Percentiles rank a stretch among this genome's conserved stretches.
Conservation (phyloP, 2,888 invertebrate genomes). For the Carabus problematicus region DNA sequence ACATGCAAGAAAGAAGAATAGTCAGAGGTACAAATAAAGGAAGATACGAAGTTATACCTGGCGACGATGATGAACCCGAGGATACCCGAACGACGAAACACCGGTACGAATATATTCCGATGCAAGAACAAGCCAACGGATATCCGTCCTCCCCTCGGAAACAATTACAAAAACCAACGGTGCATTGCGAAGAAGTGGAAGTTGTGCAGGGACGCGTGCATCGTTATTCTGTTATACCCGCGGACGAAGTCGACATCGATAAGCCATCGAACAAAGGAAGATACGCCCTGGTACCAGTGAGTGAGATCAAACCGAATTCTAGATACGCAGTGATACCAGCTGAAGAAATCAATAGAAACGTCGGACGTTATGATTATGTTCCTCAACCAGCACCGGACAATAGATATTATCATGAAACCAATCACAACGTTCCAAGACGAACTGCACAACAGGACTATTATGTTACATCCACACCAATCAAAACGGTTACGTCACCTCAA, state of each 20-base stretch:
- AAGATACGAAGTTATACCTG: conserved; percentile 57
- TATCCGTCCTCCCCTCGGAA: conserved; percentile 64
- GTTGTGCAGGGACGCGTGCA: conserved; percentile 65
- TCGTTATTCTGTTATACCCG: conserved; percentile 71
- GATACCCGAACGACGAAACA: conserved; percentile 55
- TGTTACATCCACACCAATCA: conserved; percentile 43
- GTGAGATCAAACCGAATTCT: conserved; percentile 58
- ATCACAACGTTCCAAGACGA: conserved; percentile 36
- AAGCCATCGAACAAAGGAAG: conserved; percentile 45
- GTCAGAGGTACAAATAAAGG: conserved; percentile 46
- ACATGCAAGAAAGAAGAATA: conserved; percentile 1
- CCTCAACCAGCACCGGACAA: conserved; percentile 65
- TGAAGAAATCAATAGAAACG: conserved; percentile 64
- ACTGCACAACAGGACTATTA: conserved; percentile 40
- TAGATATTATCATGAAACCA: conserved; percentile 47
- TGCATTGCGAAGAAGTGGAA: conserved; percentile 62
- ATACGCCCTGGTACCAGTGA: conserved; percentile 36
- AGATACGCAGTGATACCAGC: conserved; percentile 69
- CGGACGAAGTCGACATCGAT: conserved; percentile 66
- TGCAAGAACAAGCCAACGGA: conserved; percentile 55
- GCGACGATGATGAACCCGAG: conserved; percentile 49
- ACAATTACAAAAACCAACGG: conserved; percentile 46
- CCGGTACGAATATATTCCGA: conserved; percentile 66
- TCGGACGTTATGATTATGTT: conserved; percentile 64
- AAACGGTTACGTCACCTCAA: conserved; percentile 51